Conservation (phyloP, 2,113 vertebrate species). For the Athene noctua region DNA sequence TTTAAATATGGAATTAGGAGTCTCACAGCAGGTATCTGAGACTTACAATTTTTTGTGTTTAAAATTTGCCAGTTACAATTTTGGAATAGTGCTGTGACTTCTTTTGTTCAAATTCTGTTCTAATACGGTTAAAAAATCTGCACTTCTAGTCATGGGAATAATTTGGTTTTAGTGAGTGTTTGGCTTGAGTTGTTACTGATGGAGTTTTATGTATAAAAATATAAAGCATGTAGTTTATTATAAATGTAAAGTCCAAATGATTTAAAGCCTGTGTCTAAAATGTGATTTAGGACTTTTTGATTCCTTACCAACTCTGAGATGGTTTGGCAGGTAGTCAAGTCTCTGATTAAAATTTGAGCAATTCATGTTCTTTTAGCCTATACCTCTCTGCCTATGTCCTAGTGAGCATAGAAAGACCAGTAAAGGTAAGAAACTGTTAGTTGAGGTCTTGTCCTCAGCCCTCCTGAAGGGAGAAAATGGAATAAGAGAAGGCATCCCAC, state of each 20-base stretch:
- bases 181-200: constrained; percentile 8
- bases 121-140: background rate
- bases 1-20: background rate
- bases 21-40: background rate
- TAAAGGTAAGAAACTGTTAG: background rate
- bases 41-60: background rate
- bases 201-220: constrained; percentile 22
- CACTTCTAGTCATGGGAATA: constrained; percentile 17
- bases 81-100: background rate
- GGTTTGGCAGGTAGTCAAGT: constrained; percentile 20
- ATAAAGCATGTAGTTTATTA: constrained; percentile 40
- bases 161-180: background rate
- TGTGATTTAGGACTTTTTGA: constrained; percentile 39
- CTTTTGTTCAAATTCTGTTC: constrained; percentile 14
- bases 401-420: background rate
- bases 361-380: background rate
- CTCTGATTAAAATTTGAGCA: constrained; percentile 16
- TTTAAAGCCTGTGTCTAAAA: constrained; percentile 25
- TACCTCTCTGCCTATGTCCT: background rate
- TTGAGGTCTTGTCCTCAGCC: background rate
- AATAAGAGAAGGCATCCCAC: background rate
- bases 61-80: background rate
- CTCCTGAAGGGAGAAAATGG: background rate
- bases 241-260: constrained; percentile 45
- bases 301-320: constrained; percentile 17